These are phyloP conservation scores for Drosophila rellima DNA, from an alignment of 2,888 invertebrate genomes.

Conservation along the genomic window DNA sequence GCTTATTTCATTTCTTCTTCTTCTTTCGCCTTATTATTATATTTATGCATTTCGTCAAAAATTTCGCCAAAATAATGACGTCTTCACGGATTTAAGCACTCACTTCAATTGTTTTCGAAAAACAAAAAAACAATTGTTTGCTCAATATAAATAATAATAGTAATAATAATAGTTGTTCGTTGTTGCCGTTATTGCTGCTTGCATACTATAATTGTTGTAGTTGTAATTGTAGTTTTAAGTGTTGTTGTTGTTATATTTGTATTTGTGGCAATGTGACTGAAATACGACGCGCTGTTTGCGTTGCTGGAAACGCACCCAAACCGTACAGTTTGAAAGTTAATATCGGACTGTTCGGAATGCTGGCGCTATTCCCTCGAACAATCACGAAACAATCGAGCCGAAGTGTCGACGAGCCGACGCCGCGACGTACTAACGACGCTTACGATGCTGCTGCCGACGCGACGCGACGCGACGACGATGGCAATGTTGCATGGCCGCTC, in stretches of 20 bases:
- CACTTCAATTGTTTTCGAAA: slow-evolving; percentile 62
- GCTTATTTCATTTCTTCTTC: slow-evolving; percentile 35
- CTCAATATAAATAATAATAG: slow-evolving; percentile 14
- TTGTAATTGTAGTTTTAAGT: slow-evolving; percentile 5
- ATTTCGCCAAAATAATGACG: slow-evolving; percentile 3
- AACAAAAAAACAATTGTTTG: slow-evolving; percentile 42
- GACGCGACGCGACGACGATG: slow-evolving; percentile 6
- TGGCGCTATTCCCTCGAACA: slow-evolving; percentile 53
- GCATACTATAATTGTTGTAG: slow-evolving; percentile 29
- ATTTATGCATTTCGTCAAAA: slow-evolving; percentile 14
- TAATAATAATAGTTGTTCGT: slow-evolving; percentile 27
- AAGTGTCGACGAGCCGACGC: slow-evolving; percentile 15
- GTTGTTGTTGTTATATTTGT: slow-evolving; percentile 29
- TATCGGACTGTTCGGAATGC: slow-evolving; percentile 84
- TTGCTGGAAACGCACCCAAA: slow-evolving; percentile 73
- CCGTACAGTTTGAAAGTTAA: slow-evolving; percentile 86
- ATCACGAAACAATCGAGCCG: slow-evolving; percentile 39
- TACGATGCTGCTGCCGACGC: slow-evolving; percentile 20
- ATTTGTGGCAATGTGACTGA: slow-evolving; percentile 42
- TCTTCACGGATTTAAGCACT: slow-evolving; percentile 45
- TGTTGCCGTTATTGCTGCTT: slow-evolving; percentile 29
- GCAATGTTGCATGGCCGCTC: slow-evolving; percentile 57
- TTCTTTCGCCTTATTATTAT: slow-evolving; percentile 17
- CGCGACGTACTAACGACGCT: slow-evolving; percentile 17
- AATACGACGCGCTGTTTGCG: slow-evolving; percentile 72